Evolutionary conservation across 2,888 invertebrate species (phyloP), one percentile per base, ranked within the genome.

Genomic region (Aphelenchoides bicaudatus): DNA sequence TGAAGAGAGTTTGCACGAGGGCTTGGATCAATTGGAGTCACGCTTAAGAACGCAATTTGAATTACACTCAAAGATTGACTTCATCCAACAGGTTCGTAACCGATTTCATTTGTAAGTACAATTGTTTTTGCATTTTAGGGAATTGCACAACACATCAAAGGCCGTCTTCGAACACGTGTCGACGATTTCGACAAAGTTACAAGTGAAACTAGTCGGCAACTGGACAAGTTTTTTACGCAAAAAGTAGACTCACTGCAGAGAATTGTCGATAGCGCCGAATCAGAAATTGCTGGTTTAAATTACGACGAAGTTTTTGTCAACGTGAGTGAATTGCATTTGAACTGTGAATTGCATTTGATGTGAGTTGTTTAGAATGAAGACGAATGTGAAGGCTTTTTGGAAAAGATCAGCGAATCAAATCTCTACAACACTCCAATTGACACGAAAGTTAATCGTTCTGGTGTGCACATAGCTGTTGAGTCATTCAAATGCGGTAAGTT

Each of bases 401-500:
- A 58, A 34, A 5, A 34, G 38, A 64, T 61, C 27, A 29, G 19
- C 34, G 50, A 23, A 13, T 28, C 54, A 39, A 34, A 39, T 25
- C 38, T 59, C 38, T 59, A 43, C 25, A 62, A 39, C 46, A n/a
- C 39, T 1, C 13, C 50, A 10, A 19, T 31, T 16, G 31, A 65
- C 23, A 16, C 31, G 31, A 47, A 50, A 25, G 10, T 34, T 10
- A 58, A 30, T 10, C 27, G 39, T 25, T 65, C 72, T 1, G 73
- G 68, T 23, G 57, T 68, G 37, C 74, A 74, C 50, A 58, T 73
- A 28, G 71, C 65, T 25, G 58, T 74, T 6, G 74, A 74, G 56
- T 61, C 68, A 13, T 72, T 68, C 59, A 59, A 61, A 19, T 74
- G 74, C 52, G 73, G 70, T 73, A 43, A 0, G 61, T 51, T 34